These are phyloP conservation scores for Trichogramma dendrolimi DNA, from an alignment of 2,888 invertebrate species.

Conservation along the genomic window DNA sequence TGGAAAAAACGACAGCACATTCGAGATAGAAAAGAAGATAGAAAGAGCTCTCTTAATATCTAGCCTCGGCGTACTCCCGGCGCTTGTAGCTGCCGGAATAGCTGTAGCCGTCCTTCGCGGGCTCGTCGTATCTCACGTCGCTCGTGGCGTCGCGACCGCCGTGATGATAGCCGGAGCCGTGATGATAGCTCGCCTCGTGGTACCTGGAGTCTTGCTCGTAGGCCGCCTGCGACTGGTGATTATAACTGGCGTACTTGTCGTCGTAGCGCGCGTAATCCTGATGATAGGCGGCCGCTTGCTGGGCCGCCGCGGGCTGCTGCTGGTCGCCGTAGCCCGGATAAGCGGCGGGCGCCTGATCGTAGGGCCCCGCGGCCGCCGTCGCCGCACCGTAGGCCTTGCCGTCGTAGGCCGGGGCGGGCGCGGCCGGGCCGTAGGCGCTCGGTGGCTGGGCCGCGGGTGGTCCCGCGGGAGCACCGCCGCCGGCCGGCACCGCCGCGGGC, in stretches of 20 bases:
- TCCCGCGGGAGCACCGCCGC: slow-evolving; percentile 23
- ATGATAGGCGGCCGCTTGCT: not conserved
- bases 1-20: not conserved
- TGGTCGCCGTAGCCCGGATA: not conserved
- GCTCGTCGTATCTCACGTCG: slow-evolving; percentile 36
- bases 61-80: slow-evolving; percentile 43
- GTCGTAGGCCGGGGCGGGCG: slow-evolving; percentile 25
- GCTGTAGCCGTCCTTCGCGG: slow-evolving; percentile 38
- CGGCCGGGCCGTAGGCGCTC: slow-evolving; percentile 20
- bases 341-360: not conserved
- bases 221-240: slow-evolving; percentile 34
- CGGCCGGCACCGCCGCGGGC: no score
- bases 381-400: slow-evolving; percentile 20
- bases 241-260: slow-evolving; percentile 38
- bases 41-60: slow-evolving; percentile 39
- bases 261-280: slow-evolving; percentile 19
- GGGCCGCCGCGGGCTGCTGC: slow-evolving; percentile 1
- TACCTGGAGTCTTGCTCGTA: slow-evolving; percentile 40
- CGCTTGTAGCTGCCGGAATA: slow-evolving; percentile 51
- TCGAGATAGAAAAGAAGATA: not conserved
- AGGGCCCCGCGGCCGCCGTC: slow-evolving; percentile 1
- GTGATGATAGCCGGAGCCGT: slow-evolving; percentile 33
- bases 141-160: slow-evolving; percentile 35
- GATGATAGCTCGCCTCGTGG: slow-evolving; percentile 32
- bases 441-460: slow-evolving; percentile 35